phyloP scores from a whole-genome alignment of 2,888 invertebrate genomes.

The Philopedon plagiatum region DNA sequence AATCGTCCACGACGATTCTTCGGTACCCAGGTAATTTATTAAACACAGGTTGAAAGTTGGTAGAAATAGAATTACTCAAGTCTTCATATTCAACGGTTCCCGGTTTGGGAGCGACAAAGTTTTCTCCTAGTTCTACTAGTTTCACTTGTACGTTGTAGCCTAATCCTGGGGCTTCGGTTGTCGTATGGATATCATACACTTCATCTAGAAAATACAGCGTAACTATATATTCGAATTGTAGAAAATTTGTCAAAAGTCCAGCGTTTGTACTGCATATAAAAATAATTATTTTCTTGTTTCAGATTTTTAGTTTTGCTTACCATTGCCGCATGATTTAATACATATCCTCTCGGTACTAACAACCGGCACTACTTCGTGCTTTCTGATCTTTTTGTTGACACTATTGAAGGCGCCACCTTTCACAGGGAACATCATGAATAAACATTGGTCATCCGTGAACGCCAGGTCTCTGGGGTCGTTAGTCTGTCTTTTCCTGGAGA shows the following conservation, averaged over 20 bases:
- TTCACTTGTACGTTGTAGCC: conserved; percentile 82
- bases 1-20: conserved; percentile 77
- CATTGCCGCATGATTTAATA: conserved; percentile 85
- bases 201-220: conserved; percentile 72
- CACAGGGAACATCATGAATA: conserved; percentile 90
- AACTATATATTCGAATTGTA: no score
- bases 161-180: conserved; percentile 77
- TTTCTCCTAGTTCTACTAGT: conserved; percentile 82
- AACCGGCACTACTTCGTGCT: conserved; percentile 81
- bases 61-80: conserved; percentile 77
- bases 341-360: conserved; percentile 85
- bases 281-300: no score
- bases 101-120: conserved; percentile 80
- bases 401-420: conserved; percentile 87
- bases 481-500: conserved; percentile 83
- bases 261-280: no score
- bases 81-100: conserved; percentile 82
- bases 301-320: conserved; percentile 70
- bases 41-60: conserved; percentile 76
- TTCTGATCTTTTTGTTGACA: conserved; percentile 88
- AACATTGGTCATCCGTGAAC: conserved; percentile 86
- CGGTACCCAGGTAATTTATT: conserved; percentile 80
- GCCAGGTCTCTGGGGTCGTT: conserved; percentile 82
- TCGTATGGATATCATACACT: conserved; percentile 70
- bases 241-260: no score